Evolutionary conservation across 2,797 vertebrate species (phyloP), one percentile per base, ranked within the genome.

Genomic region (Chromobotia macracanthus): DNA sequence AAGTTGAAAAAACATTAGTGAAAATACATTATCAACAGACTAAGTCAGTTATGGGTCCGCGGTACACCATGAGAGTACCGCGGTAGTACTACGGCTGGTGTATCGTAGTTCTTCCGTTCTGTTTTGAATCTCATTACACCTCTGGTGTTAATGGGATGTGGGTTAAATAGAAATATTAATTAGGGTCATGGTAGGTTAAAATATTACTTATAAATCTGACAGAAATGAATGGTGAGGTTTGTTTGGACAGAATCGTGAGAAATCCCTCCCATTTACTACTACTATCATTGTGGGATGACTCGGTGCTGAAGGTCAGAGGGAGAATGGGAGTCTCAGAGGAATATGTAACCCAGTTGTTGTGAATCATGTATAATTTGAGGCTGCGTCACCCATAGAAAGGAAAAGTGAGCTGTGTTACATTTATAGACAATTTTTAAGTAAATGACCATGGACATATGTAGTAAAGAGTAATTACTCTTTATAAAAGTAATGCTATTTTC

Each of bases 261-360:
- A 80, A 61, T 21, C 19, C 5, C 84, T 81, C 80, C 68, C 74
- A 56, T 81, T 61, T 60, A 83, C 53, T 80, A 44, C 77, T 61
- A 75, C 77, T 82, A 72, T 87, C 78, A 83, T 75, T 77, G 72
- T 84, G 79, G 53, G 82, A 81, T 58, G 79, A 82, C 84, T 72
- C 79, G 38, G 23, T 66, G 86, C 87, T 88, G 87, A 92, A 93
- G 88, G 90, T 90, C 88, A 88, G 35, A 73, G 71, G 51, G 41
- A 77, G 81, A 44, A 80, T 82, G 78, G 23, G 25, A 84, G 80
- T 88, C 90, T 87, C 84, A 3, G 64, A 85, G 86, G 87, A 88
- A 84, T 77, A 80, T 80, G 84, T 88, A 88, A 87, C 90, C 91
- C 83, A 90, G 67, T 91, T 91, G 80, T 90, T 88, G 38, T 31